Evolutionary conservation across 92 coral and sea anemone species (phyloP).

Genomic region (Heliopora coerulea): DNA sequence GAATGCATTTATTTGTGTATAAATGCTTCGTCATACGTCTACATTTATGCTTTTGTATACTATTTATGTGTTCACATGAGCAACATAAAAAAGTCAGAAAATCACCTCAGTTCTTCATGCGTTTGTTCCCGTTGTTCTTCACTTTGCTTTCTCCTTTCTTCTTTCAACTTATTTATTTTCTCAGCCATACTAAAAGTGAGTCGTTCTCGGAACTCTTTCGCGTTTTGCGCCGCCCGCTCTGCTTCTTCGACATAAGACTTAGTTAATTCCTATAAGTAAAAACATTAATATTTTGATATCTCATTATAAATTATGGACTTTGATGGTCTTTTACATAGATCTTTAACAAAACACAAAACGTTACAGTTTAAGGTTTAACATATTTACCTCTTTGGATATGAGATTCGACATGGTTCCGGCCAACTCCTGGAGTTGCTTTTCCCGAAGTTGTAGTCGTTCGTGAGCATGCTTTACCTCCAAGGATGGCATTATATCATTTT

Average conservation of each 20-base stretch:
- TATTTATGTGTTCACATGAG: no score
- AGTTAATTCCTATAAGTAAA: conserved; percentile 64
- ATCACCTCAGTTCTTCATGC: conserved; percentile 92
- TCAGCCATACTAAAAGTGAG: conserved; percentile 94
- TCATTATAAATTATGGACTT: no score
- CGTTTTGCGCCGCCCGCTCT: conserved; percentile 84
- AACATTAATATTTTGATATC: no score
- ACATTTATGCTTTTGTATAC: not conserved
- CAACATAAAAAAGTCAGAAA: no score
- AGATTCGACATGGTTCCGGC: conserved; percentile 98
- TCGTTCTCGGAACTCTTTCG: conserved; percentile 92
- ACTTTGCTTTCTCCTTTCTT: conserved; percentile 73
- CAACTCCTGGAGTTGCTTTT: conserved; percentile 85
- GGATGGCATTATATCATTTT: conserved; percentile 76
- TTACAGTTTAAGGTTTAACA: not conserved
- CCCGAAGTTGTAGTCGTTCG: conserved; percentile 85
- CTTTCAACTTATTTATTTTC: conserved; percentile 85
- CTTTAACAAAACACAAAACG: no score
- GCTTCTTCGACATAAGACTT: conserved; percentile 79
- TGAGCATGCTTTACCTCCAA: conserved; percentile 92
- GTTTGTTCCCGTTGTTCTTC: conserved; percentile 73
- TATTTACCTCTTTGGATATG: conserved; percentile 80
- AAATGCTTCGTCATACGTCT: no score
- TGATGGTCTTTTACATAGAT: no score
- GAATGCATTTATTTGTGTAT: no score